These are phyloP conservation scores for Eidolon helvum DNA, from an alignment of 2,113 vertebrate species.

Conservation along the genomic window DNA sequence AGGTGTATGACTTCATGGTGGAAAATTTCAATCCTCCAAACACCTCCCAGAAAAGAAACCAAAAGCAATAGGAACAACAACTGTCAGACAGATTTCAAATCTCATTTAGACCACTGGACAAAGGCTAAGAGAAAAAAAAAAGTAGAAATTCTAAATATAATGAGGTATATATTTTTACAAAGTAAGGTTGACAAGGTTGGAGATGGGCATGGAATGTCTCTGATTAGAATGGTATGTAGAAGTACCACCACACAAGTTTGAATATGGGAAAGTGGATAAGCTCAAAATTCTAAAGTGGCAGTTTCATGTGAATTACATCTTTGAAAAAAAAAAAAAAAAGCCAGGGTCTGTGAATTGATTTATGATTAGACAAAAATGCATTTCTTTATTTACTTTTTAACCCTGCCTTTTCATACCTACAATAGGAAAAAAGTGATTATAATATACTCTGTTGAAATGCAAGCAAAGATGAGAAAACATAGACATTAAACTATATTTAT, in stretches of 20 bases:
- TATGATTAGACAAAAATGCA: background rate
- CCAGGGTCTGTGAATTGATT: background rate
- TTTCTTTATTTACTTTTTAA: background rate
- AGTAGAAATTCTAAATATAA: background rate
- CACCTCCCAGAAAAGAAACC: slow-evolving; percentile 5
- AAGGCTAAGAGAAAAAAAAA: background rate
- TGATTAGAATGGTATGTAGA: background rate
- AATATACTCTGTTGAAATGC: background rate
- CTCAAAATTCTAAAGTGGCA: background rate
- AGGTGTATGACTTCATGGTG: slow-evolving; percentile 21
- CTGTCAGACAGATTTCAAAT: slow-evolving; percentile 11
- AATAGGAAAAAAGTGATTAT: background rate
- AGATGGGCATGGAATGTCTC: background rate
- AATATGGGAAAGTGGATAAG: background rate
- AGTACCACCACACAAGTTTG: background rate
- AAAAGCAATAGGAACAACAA: slow-evolving; percentile 17
- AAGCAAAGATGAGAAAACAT: background rate
- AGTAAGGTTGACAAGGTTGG: background rate
- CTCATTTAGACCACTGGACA: background rate
- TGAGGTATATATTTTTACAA: background rate
- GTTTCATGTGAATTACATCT: background rate
- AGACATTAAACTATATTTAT: background rate
- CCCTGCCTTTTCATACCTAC: background rate
- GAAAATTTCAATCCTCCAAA: slow-evolving; percentile 50
- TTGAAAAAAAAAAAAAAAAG: background rate